These are phyloP conservation scores for Rafetus swinhoei DNA, from an alignment of 2,113 vertebrate genomes.

Conservation along the genomic window DNA sequence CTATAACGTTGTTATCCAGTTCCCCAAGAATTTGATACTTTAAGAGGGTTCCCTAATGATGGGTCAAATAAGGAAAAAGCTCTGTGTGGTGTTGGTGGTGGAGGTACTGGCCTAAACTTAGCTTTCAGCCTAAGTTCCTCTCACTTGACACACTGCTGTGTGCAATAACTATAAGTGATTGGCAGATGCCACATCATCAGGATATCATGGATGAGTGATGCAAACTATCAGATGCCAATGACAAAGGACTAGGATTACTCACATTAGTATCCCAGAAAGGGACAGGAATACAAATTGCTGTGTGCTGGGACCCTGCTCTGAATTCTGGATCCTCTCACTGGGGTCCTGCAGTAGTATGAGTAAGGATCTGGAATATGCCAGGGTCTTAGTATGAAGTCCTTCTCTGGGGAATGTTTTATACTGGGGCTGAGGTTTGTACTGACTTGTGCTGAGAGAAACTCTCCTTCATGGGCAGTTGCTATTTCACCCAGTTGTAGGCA, in stretches of 20 bases:
- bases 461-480: background rate
- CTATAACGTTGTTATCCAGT: background rate
- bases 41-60: background rate
- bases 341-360: no score
- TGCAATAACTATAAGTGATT: no score
- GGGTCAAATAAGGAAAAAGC: background rate
- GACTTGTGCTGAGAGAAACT: no score
- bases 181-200: no score
- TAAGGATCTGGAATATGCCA: no score
- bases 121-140: background rate
- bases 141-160: no score
- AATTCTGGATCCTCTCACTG: no score
- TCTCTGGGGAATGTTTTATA: no score
- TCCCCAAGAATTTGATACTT: background rate
- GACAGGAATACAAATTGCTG: background rate
- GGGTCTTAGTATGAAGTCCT: no score
- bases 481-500: no score
- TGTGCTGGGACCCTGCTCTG: no score
- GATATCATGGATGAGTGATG: background rate
- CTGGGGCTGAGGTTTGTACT: no score
- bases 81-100: background rate
- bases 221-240: background rate
- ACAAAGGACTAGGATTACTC: background rate
- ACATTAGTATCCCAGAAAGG: background rate
- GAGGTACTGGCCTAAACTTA: background rate